Percentiles rank a stretch among this genome's conserved stretches.
These are phyloP conservation scores for Chrysaora quinquecirrha DNA, from an alignment of 30 jellyfish, hydroid and myxozoan species.

Conservation along the genomic window DNA sequence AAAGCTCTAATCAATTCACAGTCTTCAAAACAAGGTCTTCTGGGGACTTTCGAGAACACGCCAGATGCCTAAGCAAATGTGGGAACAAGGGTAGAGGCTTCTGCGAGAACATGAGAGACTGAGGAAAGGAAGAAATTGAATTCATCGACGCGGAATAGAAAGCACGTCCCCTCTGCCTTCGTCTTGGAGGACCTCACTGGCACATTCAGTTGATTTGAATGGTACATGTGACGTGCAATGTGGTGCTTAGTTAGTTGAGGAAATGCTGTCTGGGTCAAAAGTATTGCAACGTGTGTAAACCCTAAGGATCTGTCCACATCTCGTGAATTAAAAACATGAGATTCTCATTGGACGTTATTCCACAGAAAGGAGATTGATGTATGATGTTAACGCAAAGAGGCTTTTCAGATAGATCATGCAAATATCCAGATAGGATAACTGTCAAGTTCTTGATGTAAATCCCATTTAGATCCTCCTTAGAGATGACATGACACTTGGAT, in stretches of 20 bases:
- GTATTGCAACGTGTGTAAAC: background rate
- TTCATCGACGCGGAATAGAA: too few species aligned
- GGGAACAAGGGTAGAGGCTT: too few species aligned
- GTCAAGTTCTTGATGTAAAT: background rate
- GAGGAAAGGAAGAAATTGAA: too few species aligned
- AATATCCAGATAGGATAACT: background rate
- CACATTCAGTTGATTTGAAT: background rate
- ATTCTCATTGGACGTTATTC: background rate
- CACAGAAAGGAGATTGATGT: background rate
- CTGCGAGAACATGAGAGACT: too few species aligned
- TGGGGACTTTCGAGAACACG: too few species aligned
- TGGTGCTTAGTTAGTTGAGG: too few species aligned
- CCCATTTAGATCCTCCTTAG: background rate
- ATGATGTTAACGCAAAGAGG: background rate
- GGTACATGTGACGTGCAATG: background rate
- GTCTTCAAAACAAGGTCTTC: too few species aligned
- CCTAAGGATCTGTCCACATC: background rate
- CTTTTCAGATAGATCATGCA: background rate
- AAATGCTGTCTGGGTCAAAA: conserved; percentile 16
- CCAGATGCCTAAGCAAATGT: too few species aligned
- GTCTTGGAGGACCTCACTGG: background rate
- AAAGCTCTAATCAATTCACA: too few species aligned
- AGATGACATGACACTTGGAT: background rate
- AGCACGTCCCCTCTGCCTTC: too few species aligned
- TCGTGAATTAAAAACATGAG: background rate